Evolutionary conservation across 2,797 vertebrate genomes (phyloP), one percentile per base, ranked within the genome.

Genomic region (Peromyscus aztecus): DNA sequence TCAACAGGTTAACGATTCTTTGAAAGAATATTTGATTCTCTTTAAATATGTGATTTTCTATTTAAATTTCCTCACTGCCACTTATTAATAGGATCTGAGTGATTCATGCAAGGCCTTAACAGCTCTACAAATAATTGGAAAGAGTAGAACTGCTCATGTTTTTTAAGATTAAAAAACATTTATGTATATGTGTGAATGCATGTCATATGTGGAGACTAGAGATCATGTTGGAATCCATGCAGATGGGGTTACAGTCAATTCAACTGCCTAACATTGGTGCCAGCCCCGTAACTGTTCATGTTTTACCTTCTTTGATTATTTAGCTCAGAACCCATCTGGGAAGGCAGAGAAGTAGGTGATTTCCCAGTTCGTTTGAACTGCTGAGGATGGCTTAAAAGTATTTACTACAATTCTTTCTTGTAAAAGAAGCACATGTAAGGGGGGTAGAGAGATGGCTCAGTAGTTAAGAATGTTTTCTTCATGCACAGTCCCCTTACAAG

Each of bases 31-130:
- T 80, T 75, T 49, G 37, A 77, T 24, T 29, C 19, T 55, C 52
- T 96, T 82, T 91, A 78, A 94, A 52, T 49, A 14, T 90, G 55
- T 61, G 14, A 75, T 89, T 97, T 97, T 93, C 52, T 95, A 40
- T 69, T 87, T 81, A 37, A n/a, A 81, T 88, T 96, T 91, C 91
- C 75, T 80, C 40, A 89, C 13, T 89, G 40, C 23, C 14, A 11
- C 71, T 89, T 67, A 24, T 71, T 27, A 92, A 77, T 67, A 88
- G 57, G 57, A 94, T 55, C 24, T 91, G 31, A 91, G 83, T 93
- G 75, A 75, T 57, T 93, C n/a, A 89, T 85, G 46, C 49, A 34
- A 90, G 75, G 24, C 43, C 52, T 83, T 37, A 57, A 57, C 34
- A 57, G 10, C 12, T 29, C 5, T 91, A 73, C 29, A 88, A 92